phyloP scores from a whole-genome alignment of 2,113 vertebrate species.

The Hylia prasina region DNA sequence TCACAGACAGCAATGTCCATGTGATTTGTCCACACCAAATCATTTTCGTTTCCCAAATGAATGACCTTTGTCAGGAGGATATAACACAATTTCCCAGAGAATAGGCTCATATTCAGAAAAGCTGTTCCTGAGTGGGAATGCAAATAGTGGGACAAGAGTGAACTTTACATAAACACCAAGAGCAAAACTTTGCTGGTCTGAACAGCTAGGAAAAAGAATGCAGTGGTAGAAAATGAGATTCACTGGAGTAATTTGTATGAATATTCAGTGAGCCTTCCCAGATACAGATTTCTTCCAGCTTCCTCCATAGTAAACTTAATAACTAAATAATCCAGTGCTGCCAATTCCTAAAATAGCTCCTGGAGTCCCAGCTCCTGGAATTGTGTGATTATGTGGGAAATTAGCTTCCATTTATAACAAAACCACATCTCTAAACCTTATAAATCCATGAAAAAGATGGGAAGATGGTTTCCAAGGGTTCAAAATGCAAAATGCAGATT shows the following conservation, averaged over 20 bases:
- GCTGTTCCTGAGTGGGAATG: constrained; percentile 22
- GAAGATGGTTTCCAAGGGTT: neutral
- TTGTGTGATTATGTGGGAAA: neutral
- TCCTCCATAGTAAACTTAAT: constrained; percentile 49
- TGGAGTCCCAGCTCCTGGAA: neutral
- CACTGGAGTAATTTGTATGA: constrained; percentile 15
- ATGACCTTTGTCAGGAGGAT: constrained; percentile 49
- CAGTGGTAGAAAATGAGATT: constrained; percentile 21
- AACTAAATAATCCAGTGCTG: constrained; percentile 11
- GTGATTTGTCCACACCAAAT: neutral
- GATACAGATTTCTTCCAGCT: constrained; percentile 14
- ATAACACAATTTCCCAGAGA: constrained; percentile 37
- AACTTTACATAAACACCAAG: neutral
- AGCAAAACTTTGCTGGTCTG: constrained; percentile 8
- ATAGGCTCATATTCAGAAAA: neutral
- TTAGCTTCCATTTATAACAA: neutral
- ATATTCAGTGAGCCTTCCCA: constrained; percentile 29
- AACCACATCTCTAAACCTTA: neutral
- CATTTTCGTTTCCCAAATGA: constrained; percentile 24
- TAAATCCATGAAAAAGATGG: neutral
- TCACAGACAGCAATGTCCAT: neutral
- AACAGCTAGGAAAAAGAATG: neutral
- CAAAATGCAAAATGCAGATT: neutral
- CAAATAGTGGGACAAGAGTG: constrained; percentile 33
- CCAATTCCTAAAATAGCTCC: neutral